Percentiles rank a stretch among this genome's conserved stretches.
Conservation (phyloP, 2,888 invertebrate species). For the Gymnoscelis rufifasciata region DNA sequence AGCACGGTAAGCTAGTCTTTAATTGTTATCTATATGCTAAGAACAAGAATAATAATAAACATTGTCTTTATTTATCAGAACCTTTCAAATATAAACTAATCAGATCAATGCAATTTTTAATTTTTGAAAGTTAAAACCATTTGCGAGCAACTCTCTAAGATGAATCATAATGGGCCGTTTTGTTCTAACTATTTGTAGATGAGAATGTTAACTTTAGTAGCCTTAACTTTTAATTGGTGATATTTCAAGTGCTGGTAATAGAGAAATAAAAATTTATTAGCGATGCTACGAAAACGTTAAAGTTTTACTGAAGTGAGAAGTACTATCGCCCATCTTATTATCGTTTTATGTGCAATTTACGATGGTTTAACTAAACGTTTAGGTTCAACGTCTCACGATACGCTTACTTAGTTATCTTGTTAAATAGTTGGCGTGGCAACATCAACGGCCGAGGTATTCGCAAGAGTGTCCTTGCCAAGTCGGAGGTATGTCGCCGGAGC, state of each 20-base stretch:
- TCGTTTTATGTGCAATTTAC: conserved; percentile 43
- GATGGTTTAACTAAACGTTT: conserved; percentile 17
- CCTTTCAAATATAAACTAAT: too few species aligned
- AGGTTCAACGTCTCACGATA: conserved; percentile 35
- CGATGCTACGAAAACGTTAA: conserved; percentile 28
- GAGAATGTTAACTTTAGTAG: too few species aligned
- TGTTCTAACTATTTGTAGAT: too few species aligned
- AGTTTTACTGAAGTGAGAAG: conserved; percentile 40
- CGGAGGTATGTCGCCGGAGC: conserved; percentile 39
- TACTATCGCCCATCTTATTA: conserved; percentile 40
- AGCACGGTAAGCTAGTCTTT: too few species aligned
- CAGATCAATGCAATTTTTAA: too few species aligned
- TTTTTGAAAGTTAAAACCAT: too few species aligned
- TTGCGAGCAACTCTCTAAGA: too few species aligned
- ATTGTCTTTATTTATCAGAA: too few species aligned
- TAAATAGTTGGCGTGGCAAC: conserved; percentile 31
- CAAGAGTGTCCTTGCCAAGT: conserved; percentile 48
- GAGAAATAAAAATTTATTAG: conserved; percentile 30
- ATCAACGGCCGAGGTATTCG: conserved; percentile 33
- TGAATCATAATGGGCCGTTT: too few species aligned
- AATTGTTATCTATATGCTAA: too few species aligned
- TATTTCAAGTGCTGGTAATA: too few species aligned
- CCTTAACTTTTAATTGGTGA: background rate
- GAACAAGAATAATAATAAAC: too few species aligned
- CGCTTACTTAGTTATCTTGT: conserved; percentile 24